A percentile compares a stretch with the other conserved stretches of the same genome.
Evolutionary conservation across 2,888 invertebrate genomes (phyloP).

Genomic region (Chromoteleia sp.): DNA sequence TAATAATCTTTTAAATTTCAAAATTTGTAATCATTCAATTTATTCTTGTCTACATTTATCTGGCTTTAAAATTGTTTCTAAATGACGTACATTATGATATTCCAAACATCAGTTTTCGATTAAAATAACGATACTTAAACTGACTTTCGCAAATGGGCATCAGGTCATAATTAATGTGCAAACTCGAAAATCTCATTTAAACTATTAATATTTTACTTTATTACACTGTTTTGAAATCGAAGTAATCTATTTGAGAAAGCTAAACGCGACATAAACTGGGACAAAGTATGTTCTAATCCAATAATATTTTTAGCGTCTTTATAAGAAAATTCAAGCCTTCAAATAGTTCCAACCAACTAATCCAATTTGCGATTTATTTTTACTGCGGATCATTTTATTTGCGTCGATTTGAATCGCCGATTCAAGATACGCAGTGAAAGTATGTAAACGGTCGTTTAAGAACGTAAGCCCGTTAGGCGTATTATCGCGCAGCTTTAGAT

Average conservation of each 20-base stretch:
- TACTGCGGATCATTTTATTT: not conserved
- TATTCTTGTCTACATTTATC: too few relatives aligned
- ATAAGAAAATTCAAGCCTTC: not conserved
- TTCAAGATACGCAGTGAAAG: not conserved
- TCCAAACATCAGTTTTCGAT: not conserved
- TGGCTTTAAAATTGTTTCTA: too few relatives aligned
- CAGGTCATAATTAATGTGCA: not conserved
- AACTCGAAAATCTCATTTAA: not conserved
- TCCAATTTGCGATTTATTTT: not conserved
- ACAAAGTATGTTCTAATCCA: slow-evolving; percentile 13
- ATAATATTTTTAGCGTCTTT: slow-evolving; percentile 14
- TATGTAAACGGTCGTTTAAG: slow-evolving; percentile 7
- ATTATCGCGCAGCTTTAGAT: slow-evolving; percentile 1
- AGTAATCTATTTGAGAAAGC: not conserved
- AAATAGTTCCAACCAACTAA: too few relatives aligned
- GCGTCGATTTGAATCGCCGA: not conserved
- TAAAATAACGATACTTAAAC: not conserved
- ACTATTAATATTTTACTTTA: slow-evolving; percentile 2
- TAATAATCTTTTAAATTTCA: too few relatives aligned
- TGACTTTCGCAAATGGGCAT: too few relatives aligned
- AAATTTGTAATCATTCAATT: too few relatives aligned
- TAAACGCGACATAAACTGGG: not conserved
- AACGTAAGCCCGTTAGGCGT: slow-evolving; percentile 14
- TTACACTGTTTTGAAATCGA: not conserved
- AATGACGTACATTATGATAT: too few relatives aligned